Conservation (phyloP, 2,888 invertebrate genomes). For the Orthosia gracilis region DNA sequence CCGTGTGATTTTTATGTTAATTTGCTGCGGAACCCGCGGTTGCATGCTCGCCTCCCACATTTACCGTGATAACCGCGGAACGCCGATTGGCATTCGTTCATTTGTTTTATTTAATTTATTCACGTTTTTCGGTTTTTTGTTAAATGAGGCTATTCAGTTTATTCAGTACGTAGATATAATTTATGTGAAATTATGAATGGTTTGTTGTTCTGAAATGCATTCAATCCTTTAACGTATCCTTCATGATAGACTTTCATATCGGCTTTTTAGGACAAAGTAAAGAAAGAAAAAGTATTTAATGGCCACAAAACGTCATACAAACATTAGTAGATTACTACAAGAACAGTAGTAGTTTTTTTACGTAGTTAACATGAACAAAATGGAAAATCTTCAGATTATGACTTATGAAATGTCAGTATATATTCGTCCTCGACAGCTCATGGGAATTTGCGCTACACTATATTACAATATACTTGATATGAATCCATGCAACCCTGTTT, state of each 20-base stretch:
- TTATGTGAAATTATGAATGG: not conserved
- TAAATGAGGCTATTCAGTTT: not conserved
- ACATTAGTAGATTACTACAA: too few relatives aligned
- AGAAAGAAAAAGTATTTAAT: too few relatives aligned
- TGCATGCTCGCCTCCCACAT: slow-evolving; percentile 40
- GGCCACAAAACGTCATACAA: too few relatives aligned
- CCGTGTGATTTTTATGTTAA: slow-evolving; percentile 68
- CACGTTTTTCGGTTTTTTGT: slow-evolving; percentile 10
- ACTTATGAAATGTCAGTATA: too few relatives aligned
- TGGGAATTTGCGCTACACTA: too few relatives aligned
- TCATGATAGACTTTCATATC: not conserved
- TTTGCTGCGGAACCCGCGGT: slow-evolving; percentile 59
- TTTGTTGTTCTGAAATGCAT: not conserved
- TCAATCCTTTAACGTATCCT: not conserved
- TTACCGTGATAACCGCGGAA: slow-evolving; percentile 43
- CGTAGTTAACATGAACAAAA: too few relatives aligned
- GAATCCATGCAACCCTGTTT: too few relatives aligned
- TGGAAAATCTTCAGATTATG: too few relatives aligned
- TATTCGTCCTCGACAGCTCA: too few relatives aligned
- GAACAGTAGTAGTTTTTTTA: too few relatives aligned
- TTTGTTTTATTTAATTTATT: slow-evolving; percentile 53
- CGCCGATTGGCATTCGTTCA: slow-evolving; percentile 50
- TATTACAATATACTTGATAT: too few relatives aligned
- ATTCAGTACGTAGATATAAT: not conserved
- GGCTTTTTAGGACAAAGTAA: too few relatives aligned